Conservation (phyloP, 2,888 invertebrate species). For the Amphimallon solstitiale region DNA sequence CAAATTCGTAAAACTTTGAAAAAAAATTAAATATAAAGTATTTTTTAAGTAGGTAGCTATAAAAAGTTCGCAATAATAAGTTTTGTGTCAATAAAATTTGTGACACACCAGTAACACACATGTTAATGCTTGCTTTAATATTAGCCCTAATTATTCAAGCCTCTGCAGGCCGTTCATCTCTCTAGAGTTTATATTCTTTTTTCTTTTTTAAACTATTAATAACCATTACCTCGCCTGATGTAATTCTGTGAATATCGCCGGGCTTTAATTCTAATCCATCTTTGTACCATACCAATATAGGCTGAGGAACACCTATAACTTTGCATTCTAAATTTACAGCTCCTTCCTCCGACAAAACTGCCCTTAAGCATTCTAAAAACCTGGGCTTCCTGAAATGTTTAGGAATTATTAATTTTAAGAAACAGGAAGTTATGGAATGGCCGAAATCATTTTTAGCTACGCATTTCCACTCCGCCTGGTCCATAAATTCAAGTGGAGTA, state of each 20-base stretch:
- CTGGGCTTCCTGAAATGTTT: conserved; percentile 89
- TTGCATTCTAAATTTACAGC: conserved; percentile 93
- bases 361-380: conserved; percentile 85
- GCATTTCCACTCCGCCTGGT: conserved; percentile 94
- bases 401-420: conserved; percentile 84
- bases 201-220: conserved; percentile 11
- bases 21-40: too few species aligned
- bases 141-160: too few species aligned
- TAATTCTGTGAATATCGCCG: conserved; percentile 90
- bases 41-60: too few species aligned
- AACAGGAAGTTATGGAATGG: conserved; percentile 88
- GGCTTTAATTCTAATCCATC: conserved; percentile 90
- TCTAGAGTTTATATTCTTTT: neutral
- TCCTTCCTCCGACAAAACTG: conserved; percentile 87
- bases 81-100: too few species aligned
- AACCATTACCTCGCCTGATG: conserved; percentile 77
- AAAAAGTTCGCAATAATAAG: too few species aligned
- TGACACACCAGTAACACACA: too few species aligned
- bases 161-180: too few species aligned
- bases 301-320: conserved; percentile 91
- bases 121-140: too few species aligned
- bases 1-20: too few species aligned
- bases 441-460: conserved; percentile 90
- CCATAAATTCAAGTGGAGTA: conserved; percentile 78
- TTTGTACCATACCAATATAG: conserved; percentile 91